phyloP scores from a whole-genome alignment of 2,888 invertebrate genomes.

The Synanthedon myopaeformis region DNA sequence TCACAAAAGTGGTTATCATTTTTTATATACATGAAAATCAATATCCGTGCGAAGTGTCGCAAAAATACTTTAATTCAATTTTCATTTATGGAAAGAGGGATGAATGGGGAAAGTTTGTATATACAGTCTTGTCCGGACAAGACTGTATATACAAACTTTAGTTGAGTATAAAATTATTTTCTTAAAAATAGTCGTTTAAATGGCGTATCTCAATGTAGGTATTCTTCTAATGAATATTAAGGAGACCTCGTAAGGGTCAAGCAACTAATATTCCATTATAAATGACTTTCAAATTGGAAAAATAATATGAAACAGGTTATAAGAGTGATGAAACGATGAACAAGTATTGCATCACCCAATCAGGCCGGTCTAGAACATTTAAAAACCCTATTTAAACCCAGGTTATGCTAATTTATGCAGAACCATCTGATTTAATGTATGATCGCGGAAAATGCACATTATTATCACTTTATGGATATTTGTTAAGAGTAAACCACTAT shows the following conservation, averaged over 20 bases:
- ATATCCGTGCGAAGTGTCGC: too few relatives aligned
- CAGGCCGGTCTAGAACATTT: conserved; percentile 21
- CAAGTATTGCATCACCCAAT: conserved; percentile 46
- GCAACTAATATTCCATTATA: background rate
- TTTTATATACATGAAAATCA: too few relatives aligned
- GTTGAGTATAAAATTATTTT: too few relatives aligned
- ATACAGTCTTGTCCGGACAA: too few relatives aligned
- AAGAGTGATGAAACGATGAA: conserved; percentile 33
- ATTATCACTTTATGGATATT: background rate
- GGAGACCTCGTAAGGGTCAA: background rate
- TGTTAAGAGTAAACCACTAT: too few relatives aligned
- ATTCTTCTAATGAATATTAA: background rate
- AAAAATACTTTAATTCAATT: too few relatives aligned
- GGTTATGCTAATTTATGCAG: conserved; percentile 10
- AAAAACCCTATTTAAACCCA: conserved; percentile 4
- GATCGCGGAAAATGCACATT: background rate
- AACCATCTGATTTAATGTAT: conserved; percentile 2
- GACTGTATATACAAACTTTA: too few relatives aligned
- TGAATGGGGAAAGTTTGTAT: too few relatives aligned
- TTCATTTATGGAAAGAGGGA: too few relatives aligned
- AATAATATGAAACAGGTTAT: conserved; percentile 14
- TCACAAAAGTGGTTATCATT: too few relatives aligned
- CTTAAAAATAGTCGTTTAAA: too few relatives aligned
- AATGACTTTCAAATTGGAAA: background rate
- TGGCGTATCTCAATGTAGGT: background rate